Evolutionary conservation across 2,113 vertebrate genomes (phyloP).

Genomic region (Reinhardtius hippoglossoides): DNA sequence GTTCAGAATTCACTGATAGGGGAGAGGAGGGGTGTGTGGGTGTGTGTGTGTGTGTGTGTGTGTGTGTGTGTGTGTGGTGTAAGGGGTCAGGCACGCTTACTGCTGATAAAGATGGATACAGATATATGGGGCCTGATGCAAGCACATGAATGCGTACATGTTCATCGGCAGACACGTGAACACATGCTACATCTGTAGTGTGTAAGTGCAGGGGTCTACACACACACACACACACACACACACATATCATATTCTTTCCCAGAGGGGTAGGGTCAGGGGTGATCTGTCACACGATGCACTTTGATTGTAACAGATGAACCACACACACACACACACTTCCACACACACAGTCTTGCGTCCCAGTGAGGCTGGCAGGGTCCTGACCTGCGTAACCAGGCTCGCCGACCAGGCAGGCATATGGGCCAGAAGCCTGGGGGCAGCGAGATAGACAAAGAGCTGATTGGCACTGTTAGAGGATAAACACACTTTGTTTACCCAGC

Average conservation of each 20-base stretch:
- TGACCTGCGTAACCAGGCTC: conserved; percentile 69
- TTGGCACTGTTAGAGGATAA: conserved; percentile 56
- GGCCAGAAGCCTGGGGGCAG: conserved; percentile 62
- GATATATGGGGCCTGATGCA: conserved; percentile 11
- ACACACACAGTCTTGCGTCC: conserved; percentile 27
- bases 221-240: conserved; percentile 26
- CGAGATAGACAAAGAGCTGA: conserved; percentile 59
- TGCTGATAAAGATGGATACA: conserved; percentile 40
- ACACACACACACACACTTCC: conserved; percentile 15
- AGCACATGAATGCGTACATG: conserved; percentile 28
- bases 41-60: background rate
- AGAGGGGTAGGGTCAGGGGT: conserved; percentile 59
- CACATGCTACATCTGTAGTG: conserved; percentile 45
- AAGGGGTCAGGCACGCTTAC: conserved; percentile 11
- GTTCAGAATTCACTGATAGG: conserved; percentile 60
- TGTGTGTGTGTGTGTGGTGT: background rate
- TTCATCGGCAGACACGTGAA: conserved; percentile 26
- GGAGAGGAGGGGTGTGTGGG: conserved; percentile 12
- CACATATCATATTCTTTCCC: conserved; percentile 16
- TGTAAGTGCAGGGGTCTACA: conserved; percentile 32
- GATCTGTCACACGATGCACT: conserved; percentile 67
- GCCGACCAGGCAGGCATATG: conserved; percentile 64
- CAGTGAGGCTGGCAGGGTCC: conserved; percentile 72
- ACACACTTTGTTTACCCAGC: conserved; percentile 59
- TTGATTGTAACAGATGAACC: conserved; percentile 73